A percentile compares a stretch with the other conserved stretches of the same genome.
These are phyloP conservation scores for Meiosimyza decipiens DNA, from an alignment of 2,888 invertebrate species.

Conservation along the genomic window DNA sequence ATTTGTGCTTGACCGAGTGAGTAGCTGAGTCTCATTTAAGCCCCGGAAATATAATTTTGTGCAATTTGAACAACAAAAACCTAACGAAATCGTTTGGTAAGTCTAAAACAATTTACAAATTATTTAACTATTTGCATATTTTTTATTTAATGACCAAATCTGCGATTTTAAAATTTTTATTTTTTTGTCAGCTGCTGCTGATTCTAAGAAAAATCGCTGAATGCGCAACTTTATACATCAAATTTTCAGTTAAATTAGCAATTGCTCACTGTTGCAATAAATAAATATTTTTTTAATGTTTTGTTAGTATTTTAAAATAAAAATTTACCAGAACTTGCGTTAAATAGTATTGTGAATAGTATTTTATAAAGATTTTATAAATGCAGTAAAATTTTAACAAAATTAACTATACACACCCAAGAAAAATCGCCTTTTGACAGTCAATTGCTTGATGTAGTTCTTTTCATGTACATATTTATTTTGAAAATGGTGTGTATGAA, in stretches of 20 bases:
- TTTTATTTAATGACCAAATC: too few species aligned
- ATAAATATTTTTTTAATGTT: background rate
- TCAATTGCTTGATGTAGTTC: conserved; percentile 16
- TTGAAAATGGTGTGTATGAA: background rate
- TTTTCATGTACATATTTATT: conserved; percentile 26
- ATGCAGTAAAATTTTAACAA: conserved; percentile 14
- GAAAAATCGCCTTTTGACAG: conserved; percentile 39
- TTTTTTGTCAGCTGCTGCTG: too few species aligned
- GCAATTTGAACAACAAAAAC: too few species aligned
- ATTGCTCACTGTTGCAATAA: background rate
- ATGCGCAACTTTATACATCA: background rate
- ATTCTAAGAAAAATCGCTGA: too few species aligned
- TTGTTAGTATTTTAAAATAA: background rate
- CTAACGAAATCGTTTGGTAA: too few species aligned
- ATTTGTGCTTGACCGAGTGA: too few species aligned
- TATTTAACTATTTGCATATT: too few species aligned
- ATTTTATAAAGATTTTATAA: conserved; percentile 13
- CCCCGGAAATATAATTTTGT: too few species aligned
- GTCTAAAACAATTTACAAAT: too few species aligned
- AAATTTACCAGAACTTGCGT: background rate
- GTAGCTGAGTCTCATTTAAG: too few species aligned
- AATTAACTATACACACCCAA: conserved; percentile 42
- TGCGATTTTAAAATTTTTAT: too few species aligned
- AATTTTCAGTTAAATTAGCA: background rate
- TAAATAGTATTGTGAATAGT: background rate